Evolutionary conservation across 2,888 invertebrate species (phyloP).

Genomic region (Encarsia formosa): DNA sequence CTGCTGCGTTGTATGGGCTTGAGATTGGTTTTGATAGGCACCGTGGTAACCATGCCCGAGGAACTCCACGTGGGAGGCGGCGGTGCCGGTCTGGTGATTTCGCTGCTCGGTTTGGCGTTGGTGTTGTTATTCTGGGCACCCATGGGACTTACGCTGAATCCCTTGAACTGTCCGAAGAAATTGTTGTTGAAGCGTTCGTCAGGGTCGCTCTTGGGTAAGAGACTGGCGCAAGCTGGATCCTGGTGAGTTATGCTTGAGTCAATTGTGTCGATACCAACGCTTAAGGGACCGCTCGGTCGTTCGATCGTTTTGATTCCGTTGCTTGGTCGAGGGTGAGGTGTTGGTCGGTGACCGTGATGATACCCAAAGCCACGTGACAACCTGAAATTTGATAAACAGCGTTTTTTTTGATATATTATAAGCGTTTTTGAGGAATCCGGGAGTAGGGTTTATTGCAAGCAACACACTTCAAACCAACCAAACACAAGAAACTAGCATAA

Average conservation of each 20-base stretch:
- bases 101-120: not conserved
- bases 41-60: conserved; percentile 57
- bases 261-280: conserved; percentile 44
- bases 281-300: conserved; percentile 42
- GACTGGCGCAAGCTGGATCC: conserved; percentile 48
- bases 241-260: conserved; percentile 40
- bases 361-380: conserved; percentile 24
- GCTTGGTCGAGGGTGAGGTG: conserved; percentile 10
- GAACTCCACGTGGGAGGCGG: conserved; percentile 64
- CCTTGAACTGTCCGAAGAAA: conserved; percentile 83
- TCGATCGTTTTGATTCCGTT: conserved; percentile 41
- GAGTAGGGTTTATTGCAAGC: conserved; percentile 5
- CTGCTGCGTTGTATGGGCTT: conserved; percentile 36
- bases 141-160: conserved; percentile 72
- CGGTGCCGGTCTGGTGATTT: conserved; percentile 56
- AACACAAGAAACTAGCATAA: no score
- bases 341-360: conserved; percentile 34
- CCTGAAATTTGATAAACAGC: conserved; percentile 14
- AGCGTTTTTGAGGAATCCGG: conserved; percentile 19
- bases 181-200: conserved; percentile 56
- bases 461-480: no score
- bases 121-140: conserved; percentile 53
- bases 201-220: conserved; percentile 43
- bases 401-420: no score
- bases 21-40: conserved; percentile 45